Base-by-base conservation (phyloP, 2,113 vertebrate genomes). In the Dromaius novaehollandiae region DNA sequence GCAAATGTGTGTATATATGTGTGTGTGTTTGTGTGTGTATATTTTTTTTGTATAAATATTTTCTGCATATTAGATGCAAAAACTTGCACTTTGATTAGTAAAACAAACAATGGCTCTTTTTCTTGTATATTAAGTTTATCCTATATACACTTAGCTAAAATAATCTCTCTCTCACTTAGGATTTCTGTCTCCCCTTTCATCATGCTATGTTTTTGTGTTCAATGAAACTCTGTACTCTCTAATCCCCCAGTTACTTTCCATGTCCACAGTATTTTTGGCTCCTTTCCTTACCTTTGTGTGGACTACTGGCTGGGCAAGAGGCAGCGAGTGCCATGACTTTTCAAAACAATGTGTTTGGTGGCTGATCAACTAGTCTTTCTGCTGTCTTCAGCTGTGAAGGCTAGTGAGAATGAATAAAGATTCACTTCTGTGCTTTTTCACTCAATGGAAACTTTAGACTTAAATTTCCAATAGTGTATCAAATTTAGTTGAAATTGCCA, bases 1-100 rank as follows among this genome's bases (percentile, higher is more conserved):
- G 26, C 9, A 21, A n/a, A n/a, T n/a, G n/a, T n/a, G n/a, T 13
- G 22, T 13, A 6, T 10, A 2, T 2, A 7, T 9, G 2, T 28
- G 24, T 24, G 21, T 19, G 17, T 21, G 24, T 24, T 9, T 53
- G 22, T 11, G 22, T 25, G 22, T 20, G 12, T 44, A 56, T 13
- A 36, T 66, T 48, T n/a, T n/a, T n/a, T n/a, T n/a, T n/a, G n/a
- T n/a, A n/a, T n/a, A n/a, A n/a, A n/a, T n/a, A n/a, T n/a, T n/a
- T n/a, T n/a, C 34, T 48, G 16, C 11, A 40, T 30, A 61, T 5
- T 24, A 66, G 18, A 40, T 56, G 13, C 46, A 70, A 42, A 88
- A 84, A 60, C 21, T 53, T 53, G 51, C 24, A 53, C 8, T 22
- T 70, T 50, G 21, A 36, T 14, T 48, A 30, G 32, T 71, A 85